Conservation (phyloP, 2,113 vertebrate genomes). For the Ramphastos sulfuratus region DNA sequence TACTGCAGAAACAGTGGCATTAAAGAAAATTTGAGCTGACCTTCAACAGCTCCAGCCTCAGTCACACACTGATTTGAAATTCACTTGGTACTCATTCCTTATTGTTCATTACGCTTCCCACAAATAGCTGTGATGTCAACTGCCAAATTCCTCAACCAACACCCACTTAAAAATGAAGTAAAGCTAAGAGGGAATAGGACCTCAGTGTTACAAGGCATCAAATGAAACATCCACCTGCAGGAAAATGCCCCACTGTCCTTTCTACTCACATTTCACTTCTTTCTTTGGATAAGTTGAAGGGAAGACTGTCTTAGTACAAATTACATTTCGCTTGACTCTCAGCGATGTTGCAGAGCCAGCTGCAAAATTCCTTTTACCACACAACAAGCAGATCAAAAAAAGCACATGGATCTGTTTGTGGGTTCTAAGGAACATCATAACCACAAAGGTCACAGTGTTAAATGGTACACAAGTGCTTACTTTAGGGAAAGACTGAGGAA, state of each 20-base stretch:
- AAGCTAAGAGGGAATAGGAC: background rate
- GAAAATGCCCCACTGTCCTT: background rate
- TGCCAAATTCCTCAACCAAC: background rate
- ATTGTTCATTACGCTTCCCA: background rate
- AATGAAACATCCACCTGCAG: background rate
- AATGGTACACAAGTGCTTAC: background rate
- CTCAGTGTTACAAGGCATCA: background rate
- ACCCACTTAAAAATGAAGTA: background rate
- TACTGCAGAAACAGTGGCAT: background rate
- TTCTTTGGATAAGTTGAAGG: background rate
- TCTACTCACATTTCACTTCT: background rate
- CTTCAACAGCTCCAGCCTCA: background rate
- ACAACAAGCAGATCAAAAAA: background rate
- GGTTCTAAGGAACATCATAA: background rate
- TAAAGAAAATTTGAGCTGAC: background rate
- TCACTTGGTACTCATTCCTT: background rate
- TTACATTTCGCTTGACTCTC: background rate
- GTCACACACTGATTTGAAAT: background rate
- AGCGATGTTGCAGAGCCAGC: background rate
- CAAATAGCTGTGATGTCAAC: background rate
- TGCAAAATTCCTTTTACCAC: background rate
- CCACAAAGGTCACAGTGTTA: background rate
- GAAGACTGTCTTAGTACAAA: too few species aligned
- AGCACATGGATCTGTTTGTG: background rate
- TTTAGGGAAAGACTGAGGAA: background rate